These are phyloP conservation scores for Dinocampus coccinellae DNA, from an alignment of 2,888 invertebrate species.

Conservation along the genomic window DNA sequence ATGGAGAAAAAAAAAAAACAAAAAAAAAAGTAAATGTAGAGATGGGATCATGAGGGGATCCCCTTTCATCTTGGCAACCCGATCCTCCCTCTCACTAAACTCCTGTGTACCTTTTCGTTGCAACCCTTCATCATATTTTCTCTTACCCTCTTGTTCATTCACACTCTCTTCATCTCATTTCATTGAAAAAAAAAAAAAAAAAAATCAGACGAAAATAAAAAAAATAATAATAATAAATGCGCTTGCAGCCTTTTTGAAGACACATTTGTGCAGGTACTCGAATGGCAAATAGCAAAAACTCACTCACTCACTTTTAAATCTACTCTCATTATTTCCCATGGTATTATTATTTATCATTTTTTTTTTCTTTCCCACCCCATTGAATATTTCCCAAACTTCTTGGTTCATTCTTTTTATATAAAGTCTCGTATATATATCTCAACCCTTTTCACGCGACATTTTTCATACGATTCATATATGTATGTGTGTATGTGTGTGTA, in stretches of 20 bases:
- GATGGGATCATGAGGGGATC: conserved; percentile 31
- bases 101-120: conserved; percentile 24
- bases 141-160: conserved; percentile 10
- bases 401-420: neutral
- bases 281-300: conserved; percentile 50
- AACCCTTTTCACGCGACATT: conserved; percentile 46
- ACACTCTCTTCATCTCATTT: conserved; percentile 5
- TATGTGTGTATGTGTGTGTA: neutral
- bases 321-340: conserved; percentile 28
- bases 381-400: conserved; percentile 29
- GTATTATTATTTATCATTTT: no score
- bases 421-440: conserved; percentile 7
- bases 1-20: neutral
- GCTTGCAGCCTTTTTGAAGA: conserved; percentile 33
- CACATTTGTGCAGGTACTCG: conserved; percentile 42
- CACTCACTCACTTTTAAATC: conserved; percentile 16
- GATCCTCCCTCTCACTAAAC: conserved; percentile 36
- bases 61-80: conserved; percentile 37
- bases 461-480: conserved; percentile 28
- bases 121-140: conserved; percentile 37
- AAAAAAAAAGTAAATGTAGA: conserved; percentile 26
- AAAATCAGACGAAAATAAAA: neutral
- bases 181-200: conserved; percentile 34
- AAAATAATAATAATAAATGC: conserved; percentile 36
- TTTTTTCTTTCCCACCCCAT: conserved; percentile 24